A percentile compares a stretch with the other conserved stretches of the same genome.
Conservation (phyloP, 2,888 invertebrate genomes). For the Gandaritis pyraliata region DNA sequence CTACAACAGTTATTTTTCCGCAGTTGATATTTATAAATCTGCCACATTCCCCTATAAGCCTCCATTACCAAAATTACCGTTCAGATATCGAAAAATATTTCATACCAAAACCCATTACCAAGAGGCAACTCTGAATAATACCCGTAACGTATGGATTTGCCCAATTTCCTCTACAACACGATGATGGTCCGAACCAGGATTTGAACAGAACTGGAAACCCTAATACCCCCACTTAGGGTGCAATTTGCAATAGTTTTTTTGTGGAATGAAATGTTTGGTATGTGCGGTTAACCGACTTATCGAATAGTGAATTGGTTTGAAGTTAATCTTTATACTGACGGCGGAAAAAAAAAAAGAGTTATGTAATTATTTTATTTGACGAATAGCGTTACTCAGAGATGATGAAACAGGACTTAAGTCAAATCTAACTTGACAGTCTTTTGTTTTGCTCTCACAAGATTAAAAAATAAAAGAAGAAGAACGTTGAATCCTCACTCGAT, state of each 20-base stretch:
- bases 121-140: constrained; percentile 55
- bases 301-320: constrained; percentile 31
- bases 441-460: background rate
- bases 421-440: no score
- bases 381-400: no score
- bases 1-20: background rate
- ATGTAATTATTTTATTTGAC: no score
- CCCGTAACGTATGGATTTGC: constrained; percentile 55
- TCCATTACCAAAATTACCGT: constrained; percentile 45
- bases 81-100: constrained; percentile 48
- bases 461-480: background rate
- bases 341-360: no score
- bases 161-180: constrained; percentile 55
- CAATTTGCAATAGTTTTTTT: constrained; percentile 9
- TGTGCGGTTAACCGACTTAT: constrained; percentile 34
- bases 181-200: constrained; percentile 38
- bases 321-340: constrained; percentile 1
- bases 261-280: constrained; percentile 20
- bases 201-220: constrained; percentile 2
- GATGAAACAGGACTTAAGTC: no score
- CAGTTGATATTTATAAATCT: constrained; percentile 22
- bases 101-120: constrained; percentile 36
- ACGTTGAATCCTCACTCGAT: background rate
- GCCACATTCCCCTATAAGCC: constrained; percentile 24
- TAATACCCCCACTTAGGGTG: constrained; percentile 6